Percentiles rank a stretch among this genome's conserved stretches.
Conservation (phyloP, 2,113 vertebrate species). For the Columba livia region DNA sequence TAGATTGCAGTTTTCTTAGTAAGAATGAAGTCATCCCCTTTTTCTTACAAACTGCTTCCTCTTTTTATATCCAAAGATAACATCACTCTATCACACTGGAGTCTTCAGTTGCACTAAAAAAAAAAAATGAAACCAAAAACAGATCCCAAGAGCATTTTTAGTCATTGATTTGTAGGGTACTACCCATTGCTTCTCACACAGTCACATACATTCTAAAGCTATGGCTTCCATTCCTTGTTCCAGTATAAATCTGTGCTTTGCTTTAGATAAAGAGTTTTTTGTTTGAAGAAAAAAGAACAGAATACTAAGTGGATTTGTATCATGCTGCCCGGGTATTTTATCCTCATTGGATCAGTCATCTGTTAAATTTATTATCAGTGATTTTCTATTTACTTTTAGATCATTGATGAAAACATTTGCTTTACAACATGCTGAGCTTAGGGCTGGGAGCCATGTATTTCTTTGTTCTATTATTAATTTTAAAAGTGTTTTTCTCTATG, state of each 20-base stretch:
- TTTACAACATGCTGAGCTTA: neutral
- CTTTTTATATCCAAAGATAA: neutral
- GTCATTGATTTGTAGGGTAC: neutral
- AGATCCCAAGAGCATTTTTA: neutral
- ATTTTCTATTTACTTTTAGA: slow-evolving; percentile 8
- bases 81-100: neutral
- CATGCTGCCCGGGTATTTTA: neutral
- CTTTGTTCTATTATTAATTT: neutral
- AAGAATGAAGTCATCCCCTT: neutral
- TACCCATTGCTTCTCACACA: neutral
- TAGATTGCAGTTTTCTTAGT: neutral
- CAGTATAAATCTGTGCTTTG: neutral
- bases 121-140: accelerated
- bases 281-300: neutral
- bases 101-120: neutral
- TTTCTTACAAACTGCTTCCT: neutral
- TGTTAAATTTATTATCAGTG: neutral
- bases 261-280: neutral
- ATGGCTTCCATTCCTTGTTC: neutral
- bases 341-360: neutral
- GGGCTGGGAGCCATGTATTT: neutral
- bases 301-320: neutral
- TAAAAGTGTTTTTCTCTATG: neutral
- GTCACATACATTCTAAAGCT: neutral
- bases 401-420: neutral